phyloP scores from a whole-genome alignment of 2,113 vertebrate genomes.

The Onychorhynchus coronatus region DNA sequence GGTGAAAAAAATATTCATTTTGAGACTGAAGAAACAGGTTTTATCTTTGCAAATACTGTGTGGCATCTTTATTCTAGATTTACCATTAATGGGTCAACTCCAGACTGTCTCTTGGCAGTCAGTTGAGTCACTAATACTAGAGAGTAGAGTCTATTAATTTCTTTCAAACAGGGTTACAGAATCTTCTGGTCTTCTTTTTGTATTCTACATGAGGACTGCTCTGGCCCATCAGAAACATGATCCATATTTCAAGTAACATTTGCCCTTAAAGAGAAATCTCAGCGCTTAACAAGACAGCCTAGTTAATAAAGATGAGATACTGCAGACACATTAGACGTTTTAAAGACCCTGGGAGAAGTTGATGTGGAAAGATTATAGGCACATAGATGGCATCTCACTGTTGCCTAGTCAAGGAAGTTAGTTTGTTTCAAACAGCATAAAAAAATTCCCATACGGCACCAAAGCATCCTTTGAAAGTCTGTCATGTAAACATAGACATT shows the following conservation, averaged over 20 bases:
- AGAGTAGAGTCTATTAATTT: not conserved
- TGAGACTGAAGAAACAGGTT: not conserved
- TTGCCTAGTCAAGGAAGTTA: not conserved
- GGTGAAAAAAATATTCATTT: not conserved
- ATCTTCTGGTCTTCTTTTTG: not conserved
- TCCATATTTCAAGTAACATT: not conserved
- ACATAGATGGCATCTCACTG: not conserved
- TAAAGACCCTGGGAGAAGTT: not conserved
- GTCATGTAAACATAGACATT: not conserved
- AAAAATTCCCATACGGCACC: not conserved
- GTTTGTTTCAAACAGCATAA: not conserved
- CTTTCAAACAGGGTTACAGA: not conserved
- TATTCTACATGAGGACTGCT: not conserved
- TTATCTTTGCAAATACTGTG: not conserved
- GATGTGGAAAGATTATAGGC: not conserved
- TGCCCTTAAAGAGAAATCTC: not conserved
- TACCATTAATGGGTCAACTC: not conserved
- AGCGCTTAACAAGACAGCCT: not conserved
- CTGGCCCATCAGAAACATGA: not conserved
- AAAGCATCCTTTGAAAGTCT: not conserved
- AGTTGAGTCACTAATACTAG: not conserved
- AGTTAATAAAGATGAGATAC: not conserved
- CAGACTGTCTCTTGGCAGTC: not conserved
- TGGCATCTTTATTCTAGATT: not conserved
- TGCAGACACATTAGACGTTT: not conserved